These are phyloP conservation scores for Osmerus mordax DNA, from an alignment of 2,113 vertebrate genomes.

Conservation along the genomic window DNA sequence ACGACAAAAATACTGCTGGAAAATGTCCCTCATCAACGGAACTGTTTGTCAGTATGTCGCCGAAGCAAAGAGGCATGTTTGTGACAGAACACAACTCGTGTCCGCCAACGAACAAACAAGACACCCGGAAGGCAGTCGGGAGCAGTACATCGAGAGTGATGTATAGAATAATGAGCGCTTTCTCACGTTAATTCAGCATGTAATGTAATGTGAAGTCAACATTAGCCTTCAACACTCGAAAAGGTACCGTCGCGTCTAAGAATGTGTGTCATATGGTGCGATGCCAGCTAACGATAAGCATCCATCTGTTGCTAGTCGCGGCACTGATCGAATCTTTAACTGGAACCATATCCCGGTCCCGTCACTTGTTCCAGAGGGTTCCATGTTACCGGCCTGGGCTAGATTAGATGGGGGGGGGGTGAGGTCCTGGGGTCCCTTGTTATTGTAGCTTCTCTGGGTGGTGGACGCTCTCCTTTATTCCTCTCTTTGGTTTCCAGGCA, in stretches of 20 bases:
- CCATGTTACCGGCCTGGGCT: conserved; percentile 13
- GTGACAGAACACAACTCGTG: no score
- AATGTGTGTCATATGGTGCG: conserved; percentile 63
- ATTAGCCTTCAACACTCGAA: conserved; percentile 57
- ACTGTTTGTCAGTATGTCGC: no score
- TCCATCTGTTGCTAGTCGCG: conserved; percentile 71
- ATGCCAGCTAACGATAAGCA: conserved; percentile 71
- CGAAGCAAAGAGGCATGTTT: no score
- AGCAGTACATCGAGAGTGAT: conserved; percentile 8
- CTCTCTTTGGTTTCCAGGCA: conserved; percentile 66
- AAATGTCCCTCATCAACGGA: background rate
- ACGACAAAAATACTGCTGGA: background rate
- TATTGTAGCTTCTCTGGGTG: conserved; percentile 65
- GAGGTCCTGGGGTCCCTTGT: conserved; percentile 45
- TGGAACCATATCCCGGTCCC: conserved; percentile 47
- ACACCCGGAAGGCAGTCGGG: background rate
- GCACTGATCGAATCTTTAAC: conserved; percentile 52
- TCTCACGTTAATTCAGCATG: conserved; percentile 48
- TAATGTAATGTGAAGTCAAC: conserved; percentile 63
- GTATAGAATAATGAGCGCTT: conserved; percentile 16
- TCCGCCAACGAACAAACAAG: background rate
- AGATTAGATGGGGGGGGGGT: conserved; percentile 58
- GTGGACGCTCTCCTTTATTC: conserved; percentile 65
- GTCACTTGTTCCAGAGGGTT: conserved; percentile 49
- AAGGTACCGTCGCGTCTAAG: conserved; percentile 69